Evolutionary conservation across 2,797 vertebrate species (phyloP).

Genomic region (Eidolon dupreanum): DNA sequence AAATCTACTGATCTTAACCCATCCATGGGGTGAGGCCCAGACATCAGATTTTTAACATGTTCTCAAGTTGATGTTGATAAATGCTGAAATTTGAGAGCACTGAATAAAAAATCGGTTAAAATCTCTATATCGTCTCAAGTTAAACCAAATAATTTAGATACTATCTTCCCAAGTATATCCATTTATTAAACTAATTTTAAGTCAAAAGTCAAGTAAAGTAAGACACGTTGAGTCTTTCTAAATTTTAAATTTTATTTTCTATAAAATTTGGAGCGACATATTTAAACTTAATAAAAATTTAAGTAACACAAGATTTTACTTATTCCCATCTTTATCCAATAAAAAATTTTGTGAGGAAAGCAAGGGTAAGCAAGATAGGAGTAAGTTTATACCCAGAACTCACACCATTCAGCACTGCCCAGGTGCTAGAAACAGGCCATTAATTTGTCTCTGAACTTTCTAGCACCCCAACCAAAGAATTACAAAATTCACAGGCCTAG

Average conservation of each 20-base stretch:
- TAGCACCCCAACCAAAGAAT: not conserved
- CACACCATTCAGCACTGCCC: not conserved
- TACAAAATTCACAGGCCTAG: not conserved
- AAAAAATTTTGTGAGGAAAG: not conserved
- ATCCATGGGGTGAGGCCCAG: not conserved
- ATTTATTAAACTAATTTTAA: slow-evolving; percentile 33
- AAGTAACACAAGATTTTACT: not conserved
- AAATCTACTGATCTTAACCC: not conserved
- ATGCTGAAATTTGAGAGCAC: not conserved
- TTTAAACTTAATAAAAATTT: not conserved
- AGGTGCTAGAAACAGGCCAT: not conserved
- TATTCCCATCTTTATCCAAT: not conserved
- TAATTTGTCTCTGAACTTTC: not conserved
- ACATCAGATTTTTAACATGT: not conserved
- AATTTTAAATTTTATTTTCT: not conserved
- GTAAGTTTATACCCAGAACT: not conserved
- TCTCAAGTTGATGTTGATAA: not conserved
- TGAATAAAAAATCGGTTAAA: not conserved
- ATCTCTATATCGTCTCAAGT: not conserved
- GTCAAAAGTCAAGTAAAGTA: not conserved
- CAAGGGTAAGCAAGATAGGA: not conserved
- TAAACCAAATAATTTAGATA: not conserved
- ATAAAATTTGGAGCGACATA: not conserved
- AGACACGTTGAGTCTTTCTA: not conserved
- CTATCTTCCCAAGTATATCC: not conserved